These are phyloP conservation scores for Gambusia affinis DNA, from an alignment of 2,113 vertebrate species.

Conservation along the genomic window DNA sequence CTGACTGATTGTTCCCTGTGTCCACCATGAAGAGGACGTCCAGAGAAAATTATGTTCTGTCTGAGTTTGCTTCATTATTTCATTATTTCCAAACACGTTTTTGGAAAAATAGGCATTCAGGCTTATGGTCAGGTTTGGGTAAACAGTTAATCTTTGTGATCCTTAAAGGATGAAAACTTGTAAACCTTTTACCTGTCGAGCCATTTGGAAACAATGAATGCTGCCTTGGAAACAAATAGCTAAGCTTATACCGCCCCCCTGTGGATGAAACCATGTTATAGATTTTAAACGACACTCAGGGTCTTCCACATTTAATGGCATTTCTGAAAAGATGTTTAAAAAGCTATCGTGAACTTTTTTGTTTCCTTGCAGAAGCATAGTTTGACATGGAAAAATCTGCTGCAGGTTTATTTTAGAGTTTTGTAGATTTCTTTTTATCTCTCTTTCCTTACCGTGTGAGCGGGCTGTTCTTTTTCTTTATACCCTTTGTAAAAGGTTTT, in stretches of 20 bases:
- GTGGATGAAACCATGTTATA: conserved; percentile 1
- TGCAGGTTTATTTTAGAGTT: not conserved
- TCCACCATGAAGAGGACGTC: not conserved
- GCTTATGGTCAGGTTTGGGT: not conserved
- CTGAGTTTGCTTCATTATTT: not conserved
- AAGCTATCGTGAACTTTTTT: not conserved
- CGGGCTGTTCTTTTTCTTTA: too few species aligned
- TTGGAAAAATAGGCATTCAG: not conserved
- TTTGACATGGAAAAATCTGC: not conserved
- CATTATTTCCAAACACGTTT: not conserved
- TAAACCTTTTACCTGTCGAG: not conserved
- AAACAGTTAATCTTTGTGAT: not conserved
- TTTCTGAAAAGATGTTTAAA: not conserved
- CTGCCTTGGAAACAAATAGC: not conserved
- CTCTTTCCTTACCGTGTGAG: too few species aligned
- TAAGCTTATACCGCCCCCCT: conserved; percentile 37
- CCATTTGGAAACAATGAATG: not conserved
- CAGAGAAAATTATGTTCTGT: not conserved
- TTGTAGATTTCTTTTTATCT: too few species aligned
- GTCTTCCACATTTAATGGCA: not conserved
- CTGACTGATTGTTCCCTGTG: not conserved
- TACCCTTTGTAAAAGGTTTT: too few species aligned
- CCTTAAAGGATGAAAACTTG: not conserved
- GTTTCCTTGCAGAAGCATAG: not conserved
- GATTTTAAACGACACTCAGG: too few species aligned